Evolutionary conservation across 2,797 vertebrate species (phyloP), one percentile per base, ranked within the genome.

Genomic region (Coluber constrictor): DNA sequence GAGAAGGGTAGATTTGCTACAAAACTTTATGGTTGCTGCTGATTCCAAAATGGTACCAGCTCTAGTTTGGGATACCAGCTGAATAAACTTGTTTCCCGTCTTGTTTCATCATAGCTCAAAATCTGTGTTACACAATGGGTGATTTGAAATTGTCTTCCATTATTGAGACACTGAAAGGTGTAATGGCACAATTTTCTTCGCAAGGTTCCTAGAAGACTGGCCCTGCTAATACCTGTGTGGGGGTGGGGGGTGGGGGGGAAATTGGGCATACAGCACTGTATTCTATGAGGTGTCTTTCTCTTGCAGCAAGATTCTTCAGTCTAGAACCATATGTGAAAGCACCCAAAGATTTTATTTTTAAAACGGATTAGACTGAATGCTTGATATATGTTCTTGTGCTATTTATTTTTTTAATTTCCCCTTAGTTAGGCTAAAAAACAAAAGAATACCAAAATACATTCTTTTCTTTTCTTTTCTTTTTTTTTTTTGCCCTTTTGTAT

Each of bases 401-500:
- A 11, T 15, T 70, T 37, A 11, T 93, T 55, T 93, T 93, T 3
- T 93, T 3, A 13, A 9, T 0, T 86, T 93, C 16, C 18, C 25
- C 70, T 16, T 3, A 4, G 15, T n/a, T n/a, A 51, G 32, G 7
- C 63, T 90, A 66, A 90, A 70, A 63, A 0, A 12, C 0, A 51
- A 9, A 92, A 3, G 9, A 13, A 5, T 13, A 16, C 32, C n/a
- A 86, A 63, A 94, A 60, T 92, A 27, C 54, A n/a, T 66, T 25
- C 47, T 12, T 63, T 56, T 57, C 0, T 87, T 1, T 93, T 89
- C 95, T 61, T 0, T 57, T 0, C 13, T 87, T 83, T 90, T 88
- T 95, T 94, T 94, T 89, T 93, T 88, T 95, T 95, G 94, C 95
- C 66, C 70, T 91, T 89, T 91, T 93, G 4, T 91, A 9, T 94